These are phyloP conservation scores for Sepioteuthis lessoniana DNA, from an alignment of 2,888 invertebrate species.

Conservation along the genomic window DNA sequence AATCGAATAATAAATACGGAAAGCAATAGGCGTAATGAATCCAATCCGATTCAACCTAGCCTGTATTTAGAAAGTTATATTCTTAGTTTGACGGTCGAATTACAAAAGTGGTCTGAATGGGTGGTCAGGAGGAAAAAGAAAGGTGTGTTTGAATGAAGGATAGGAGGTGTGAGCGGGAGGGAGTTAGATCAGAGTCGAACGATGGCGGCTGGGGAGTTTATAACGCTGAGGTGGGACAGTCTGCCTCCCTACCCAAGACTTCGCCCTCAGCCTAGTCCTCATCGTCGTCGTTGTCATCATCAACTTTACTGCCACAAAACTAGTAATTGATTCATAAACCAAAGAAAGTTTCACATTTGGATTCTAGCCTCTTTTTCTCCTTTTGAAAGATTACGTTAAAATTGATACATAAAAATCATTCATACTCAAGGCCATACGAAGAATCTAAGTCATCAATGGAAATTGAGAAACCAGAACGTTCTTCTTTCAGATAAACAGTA, in stretches of 20 bases:
- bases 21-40: constrained; percentile 33
- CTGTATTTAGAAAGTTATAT: constrained; percentile 33
- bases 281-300: not conserved
- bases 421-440: not conserved
- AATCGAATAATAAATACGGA: not conserved
- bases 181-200: not conserved
- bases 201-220: not conserved
- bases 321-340: constrained; percentile 33
- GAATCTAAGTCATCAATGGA: not conserved
- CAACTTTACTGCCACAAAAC: not conserved
- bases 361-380: not conserved
- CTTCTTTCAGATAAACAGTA: not conserved
- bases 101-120: not conserved
- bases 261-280: not conserved
- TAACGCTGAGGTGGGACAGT: not conserved
- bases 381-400: not conserved
- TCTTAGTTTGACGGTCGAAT: not conserved
- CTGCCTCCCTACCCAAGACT: not conserved
- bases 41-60: constrained; percentile 33
- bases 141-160: not conserved
- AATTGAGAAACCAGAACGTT: not conserved
- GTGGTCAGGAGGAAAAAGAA: not conserved
- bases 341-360: not conserved
- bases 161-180: not conserved
- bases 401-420: not conserved